A percentile compares a stretch with the other conserved stretches of the same genome.
phyloP scores from a whole-genome alignment of 2,888 invertebrate species.

The Eristalis arbustorum region DNA sequence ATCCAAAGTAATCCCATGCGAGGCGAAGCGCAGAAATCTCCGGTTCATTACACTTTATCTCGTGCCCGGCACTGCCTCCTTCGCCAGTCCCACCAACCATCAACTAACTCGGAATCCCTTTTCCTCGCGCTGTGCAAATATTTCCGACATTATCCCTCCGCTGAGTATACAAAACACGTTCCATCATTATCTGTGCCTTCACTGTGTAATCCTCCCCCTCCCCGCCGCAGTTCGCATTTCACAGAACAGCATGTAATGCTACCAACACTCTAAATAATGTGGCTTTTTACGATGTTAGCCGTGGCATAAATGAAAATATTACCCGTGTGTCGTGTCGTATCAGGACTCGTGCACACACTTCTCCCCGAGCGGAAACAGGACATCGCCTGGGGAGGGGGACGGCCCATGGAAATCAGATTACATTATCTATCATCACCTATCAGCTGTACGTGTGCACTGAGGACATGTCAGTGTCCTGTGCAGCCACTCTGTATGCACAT shows the following conservation, averaged over 20 bases:
- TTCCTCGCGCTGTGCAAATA: conserved; percentile 28
- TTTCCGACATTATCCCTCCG: conserved; percentile 54
- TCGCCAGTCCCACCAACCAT: neutral
- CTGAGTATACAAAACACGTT: conserved; percentile 44
- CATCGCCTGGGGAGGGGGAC: neutral
- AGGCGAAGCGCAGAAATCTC: neutral
- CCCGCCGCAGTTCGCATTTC: conserved; percentile 18
- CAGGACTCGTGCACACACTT: conserved; percentile 17
- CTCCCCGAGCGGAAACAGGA: neutral
- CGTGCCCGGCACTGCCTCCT: neutral
- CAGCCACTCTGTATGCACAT: conserved; percentile 18
- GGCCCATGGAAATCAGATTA: conserved; percentile 60
- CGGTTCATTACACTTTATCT: conserved; percentile 50
- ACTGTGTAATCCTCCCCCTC: conserved; percentile 4
- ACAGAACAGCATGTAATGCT: conserved; percentile 39
- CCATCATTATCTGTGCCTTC: conserved; percentile 39
- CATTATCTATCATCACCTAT: conserved; percentile 65
- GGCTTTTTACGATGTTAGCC: conserved; percentile 65
- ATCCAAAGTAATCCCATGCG: neutral
- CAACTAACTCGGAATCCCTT: conserved; percentile 13
- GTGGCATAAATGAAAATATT: conserved; percentile 59
- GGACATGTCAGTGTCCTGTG: conserved; percentile 47
- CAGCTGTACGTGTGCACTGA: conserved; percentile 8
- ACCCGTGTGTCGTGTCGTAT: conserved; percentile 59
- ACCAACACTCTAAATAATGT: conserved; percentile 66